Base-by-base conservation (phyloP, 2,797 vertebrate genomes). In the Podarcis siculus region DNA sequence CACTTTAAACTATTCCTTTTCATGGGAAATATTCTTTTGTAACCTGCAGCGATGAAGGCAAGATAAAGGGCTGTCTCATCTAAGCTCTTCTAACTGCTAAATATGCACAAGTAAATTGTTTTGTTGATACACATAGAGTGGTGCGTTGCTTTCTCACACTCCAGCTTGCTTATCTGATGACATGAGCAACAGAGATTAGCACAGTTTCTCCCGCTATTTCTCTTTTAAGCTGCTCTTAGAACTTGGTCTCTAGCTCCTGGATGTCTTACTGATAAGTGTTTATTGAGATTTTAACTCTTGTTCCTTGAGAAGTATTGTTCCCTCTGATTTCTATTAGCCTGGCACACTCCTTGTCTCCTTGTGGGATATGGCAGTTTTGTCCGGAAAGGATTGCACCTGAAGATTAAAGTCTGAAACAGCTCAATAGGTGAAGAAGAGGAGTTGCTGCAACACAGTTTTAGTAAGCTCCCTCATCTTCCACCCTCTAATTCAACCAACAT, bases 251-350 rank as follows among this genome's bases (percentile, higher is more conserved):
- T 72, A 15, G 21, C 13, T 58, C 88, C 84, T 85, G 58, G 12
- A 90, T 81, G 67, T 32, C 39, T 92, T 89, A 12, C 76, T 55
- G 85, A 88, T 67, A 87, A 93, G 45, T 5, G 73, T 79, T 92
- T 69, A 75, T 0, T 85, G 21, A 23, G 79, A 91, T 5, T 0
- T 69, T 19, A 89, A 89, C 83, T 89, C 37, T 67, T 82, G 1
- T 27, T 72, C 79, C 4, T 86, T 55, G 61, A 89, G 79, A 87
- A 35, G 3, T 3, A 2, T 17, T 94, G 86, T 35, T 19, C 66
- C 32, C 23, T 83, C 19, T 25, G 19, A 35, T 69, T 73, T 82
- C 37, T 5, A 27, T 58, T 6, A 75, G 23, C 32, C 8, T 23
- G n/a, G 27, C 23, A 35, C 30, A 83, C 3, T 25, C 19, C 64